Evolutionary conservation across 2,888 invertebrate species (phyloP).

Genomic region (Podabrus alpinus): DNA sequence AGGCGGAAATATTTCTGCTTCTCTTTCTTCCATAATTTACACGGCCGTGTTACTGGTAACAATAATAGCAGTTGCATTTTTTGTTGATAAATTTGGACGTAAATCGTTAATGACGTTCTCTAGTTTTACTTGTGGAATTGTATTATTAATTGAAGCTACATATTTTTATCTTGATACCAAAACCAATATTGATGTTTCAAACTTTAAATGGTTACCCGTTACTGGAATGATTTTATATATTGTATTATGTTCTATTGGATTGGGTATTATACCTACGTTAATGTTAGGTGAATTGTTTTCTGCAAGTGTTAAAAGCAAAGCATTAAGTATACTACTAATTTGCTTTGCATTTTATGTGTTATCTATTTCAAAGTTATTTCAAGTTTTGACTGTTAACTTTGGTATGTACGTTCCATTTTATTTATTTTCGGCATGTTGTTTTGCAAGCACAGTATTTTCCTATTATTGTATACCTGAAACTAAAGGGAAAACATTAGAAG

Average conservation of each 20-base stretch:
- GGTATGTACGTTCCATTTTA: conserved; percentile 45
- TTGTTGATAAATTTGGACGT: conserved; percentile 44
- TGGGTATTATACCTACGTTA: conserved; percentile 38
- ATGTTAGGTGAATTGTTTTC: conserved; percentile 42
- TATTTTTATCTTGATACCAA: conserved; percentile 42
- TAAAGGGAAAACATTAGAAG: conserved; percentile 42
- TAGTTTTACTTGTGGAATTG: conserved; percentile 34
- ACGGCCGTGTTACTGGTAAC: conserved; percentile 28
- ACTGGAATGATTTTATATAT: conserved; percentile 36
- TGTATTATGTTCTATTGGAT: conserved; percentile 36
- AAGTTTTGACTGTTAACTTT: conserved; percentile 38
- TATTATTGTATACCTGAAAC: conserved; percentile 46
- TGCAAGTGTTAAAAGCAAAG: conserved; percentile 41
- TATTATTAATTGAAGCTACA: conserved; percentile 37
- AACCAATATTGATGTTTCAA: conserved; percentile 26
- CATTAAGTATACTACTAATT: conserved; percentile 39
- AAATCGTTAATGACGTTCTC: conserved; percentile 42
- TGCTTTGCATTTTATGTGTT: conserved; percentile 38
- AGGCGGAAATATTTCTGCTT: conserved; percentile 43
- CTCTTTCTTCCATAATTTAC: conserved; percentile 44
- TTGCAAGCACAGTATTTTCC: conserved; percentile 41
- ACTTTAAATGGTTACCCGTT: conserved; percentile 35
- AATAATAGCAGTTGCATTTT: conserved; percentile 33
- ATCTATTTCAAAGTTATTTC: conserved; percentile 43
- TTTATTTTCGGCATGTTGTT: conserved; percentile 38